These are phyloP conservation scores for Dichetophora obliterata DNA, from an alignment of 2,888 invertebrate species.

Conservation along the genomic window DNA sequence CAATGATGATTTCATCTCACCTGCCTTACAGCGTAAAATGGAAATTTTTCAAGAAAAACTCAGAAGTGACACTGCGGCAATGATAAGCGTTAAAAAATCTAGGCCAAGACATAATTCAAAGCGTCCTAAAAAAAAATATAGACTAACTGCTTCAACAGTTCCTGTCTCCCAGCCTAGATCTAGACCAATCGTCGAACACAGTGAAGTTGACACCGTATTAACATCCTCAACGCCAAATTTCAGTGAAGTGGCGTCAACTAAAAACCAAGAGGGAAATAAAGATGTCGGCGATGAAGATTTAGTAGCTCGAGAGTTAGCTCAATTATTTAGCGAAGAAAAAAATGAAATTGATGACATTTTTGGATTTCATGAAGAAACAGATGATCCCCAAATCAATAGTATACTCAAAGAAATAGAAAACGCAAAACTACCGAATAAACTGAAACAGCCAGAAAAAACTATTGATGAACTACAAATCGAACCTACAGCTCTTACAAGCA, in stretches of 20 bases:
- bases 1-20: conserved; percentile 42
- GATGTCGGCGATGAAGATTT: conserved; percentile 52
- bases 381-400: conserved; percentile 56
- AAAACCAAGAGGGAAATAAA: conserved; percentile 11
- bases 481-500: neutral
- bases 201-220: too few species aligned
- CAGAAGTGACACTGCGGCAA: neutral
- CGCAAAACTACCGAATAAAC: conserved; percentile 38
- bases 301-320: conserved; percentile 59
- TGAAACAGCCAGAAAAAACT: neutral
- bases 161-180: neutral
- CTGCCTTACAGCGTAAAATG: conserved; percentile 60
- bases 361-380: conserved; percentile 57
- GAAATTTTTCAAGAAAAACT: conserved; percentile 58
- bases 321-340: conserved; percentile 59
- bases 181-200: neutral
- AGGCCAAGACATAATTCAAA: conserved; percentile 9
- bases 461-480: neutral
- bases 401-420: conserved; percentile 58
- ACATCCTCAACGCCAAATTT: neutral
- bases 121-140: conserved; percentile 27
- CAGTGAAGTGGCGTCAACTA: conserved; percentile 48
- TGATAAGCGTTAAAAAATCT: neutral
- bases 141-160: neutral
- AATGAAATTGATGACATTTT: conserved; percentile 63